Percentiles rank a stretch among this genome's conserved stretches.
These are phyloP conservation scores for Phymanthus crucifer DNA, from an alignment of 92 coral and sea anemone genomes.

Conservation along the genomic window DNA sequence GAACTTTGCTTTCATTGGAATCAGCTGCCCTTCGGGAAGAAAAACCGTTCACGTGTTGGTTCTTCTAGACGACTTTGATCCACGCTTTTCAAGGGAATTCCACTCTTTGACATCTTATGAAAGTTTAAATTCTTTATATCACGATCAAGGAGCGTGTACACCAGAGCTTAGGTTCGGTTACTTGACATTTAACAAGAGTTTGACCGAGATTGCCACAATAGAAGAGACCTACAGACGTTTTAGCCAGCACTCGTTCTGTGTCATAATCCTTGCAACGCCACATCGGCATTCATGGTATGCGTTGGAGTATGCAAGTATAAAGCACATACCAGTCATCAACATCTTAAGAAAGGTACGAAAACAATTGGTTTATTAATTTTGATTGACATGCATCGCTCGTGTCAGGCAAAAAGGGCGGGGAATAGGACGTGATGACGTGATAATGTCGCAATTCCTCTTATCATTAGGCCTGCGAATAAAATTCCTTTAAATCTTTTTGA, in stretches of 20 bases:
- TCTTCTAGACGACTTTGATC: background rate
- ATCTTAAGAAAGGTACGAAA: slow-evolving; percentile 13
- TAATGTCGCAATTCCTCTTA: no score
- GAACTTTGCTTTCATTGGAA: background rate
- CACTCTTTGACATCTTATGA: background rate
- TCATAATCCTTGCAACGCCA: slow-evolving; percentile 21
- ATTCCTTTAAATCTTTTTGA: no score
- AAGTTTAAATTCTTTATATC: background rate
- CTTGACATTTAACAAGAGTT: slow-evolving; percentile 18
- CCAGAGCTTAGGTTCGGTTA: slow-evolving; percentile 18
- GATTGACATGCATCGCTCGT: background rate
- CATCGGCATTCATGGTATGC: slow-evolving; percentile 18
- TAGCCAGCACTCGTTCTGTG: slow-evolving; percentile 17
- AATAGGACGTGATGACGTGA: no score
- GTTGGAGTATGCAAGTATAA: slow-evolving; percentile 23
- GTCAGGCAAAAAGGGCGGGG: background rate
- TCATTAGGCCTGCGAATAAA: no score
- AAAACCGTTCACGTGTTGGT: slow-evolving; percentile 21
- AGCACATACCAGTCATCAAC: slow-evolving; percentile 38
- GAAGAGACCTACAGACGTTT: background rate
- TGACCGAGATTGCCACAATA: slow-evolving; percentile 18
- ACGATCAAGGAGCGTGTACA: slow-evolving; percentile 2
- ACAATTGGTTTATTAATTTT: background rate
- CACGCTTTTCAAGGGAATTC: background rate
- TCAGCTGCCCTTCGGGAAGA: slow-evolving; percentile 18